phyloP scores from a whole-genome alignment of 2,113 vertebrate genomes.

The Cebidichthys violaceus region DNA sequence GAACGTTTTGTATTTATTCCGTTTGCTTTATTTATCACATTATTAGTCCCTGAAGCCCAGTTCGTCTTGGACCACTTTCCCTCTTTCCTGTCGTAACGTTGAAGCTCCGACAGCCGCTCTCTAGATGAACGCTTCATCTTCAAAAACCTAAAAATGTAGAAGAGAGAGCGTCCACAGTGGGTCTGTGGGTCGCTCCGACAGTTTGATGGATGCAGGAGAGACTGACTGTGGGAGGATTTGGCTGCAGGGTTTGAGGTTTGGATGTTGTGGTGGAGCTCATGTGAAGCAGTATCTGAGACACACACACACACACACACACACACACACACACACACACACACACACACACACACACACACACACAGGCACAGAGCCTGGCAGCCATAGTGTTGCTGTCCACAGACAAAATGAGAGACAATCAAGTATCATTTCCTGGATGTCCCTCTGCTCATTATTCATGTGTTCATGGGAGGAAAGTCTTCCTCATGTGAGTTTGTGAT shows the following conservation, averaged over 20 bases:
- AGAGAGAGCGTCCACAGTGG: too few relatives aligned
- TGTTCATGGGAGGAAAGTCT: background rate
- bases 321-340: background rate
- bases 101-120: too few relatives aligned
- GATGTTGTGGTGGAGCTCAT: conserved; percentile 8
- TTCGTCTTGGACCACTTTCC: too few relatives aligned
- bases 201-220: background rate
- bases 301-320: background rate
- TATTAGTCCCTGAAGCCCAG: too few relatives aligned
- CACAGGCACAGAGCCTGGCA: too few relatives aligned
- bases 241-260: conserved; percentile 10
- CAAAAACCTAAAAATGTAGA: background rate
- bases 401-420: background rate
- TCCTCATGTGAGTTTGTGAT: background rate
- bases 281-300: background rate
- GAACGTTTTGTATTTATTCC: too few relatives aligned
- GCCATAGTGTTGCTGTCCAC: background rate
- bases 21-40: too few relatives aligned
- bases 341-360: background rate
- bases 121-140: background rate
- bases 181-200: background rate
- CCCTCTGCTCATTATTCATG: background rate
- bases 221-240: background rate
- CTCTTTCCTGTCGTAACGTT: too few relatives aligned
- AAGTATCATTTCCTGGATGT: conserved; percentile 5